Evolutionary conservation across 92 coral and sea anemone genomes (phyloP), one percentile per base, ranked within the genome.

Genomic region (Anthopleura xanthogrammica): DNA sequence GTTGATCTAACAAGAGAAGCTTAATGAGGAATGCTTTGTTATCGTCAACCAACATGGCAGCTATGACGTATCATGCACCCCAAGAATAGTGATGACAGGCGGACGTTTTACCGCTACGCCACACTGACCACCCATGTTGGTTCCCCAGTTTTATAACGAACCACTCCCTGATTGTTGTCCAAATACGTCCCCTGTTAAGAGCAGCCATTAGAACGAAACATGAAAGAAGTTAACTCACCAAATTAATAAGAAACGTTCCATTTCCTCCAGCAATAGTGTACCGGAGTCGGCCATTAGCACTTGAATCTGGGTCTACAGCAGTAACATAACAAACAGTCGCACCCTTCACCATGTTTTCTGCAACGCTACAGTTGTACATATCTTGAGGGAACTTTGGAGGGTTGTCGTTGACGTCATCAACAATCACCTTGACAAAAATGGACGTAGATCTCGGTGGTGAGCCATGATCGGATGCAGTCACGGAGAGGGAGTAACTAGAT

Each of bases 391-490:
- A 94, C 80, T 55, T 75, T 7, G 98, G 98, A 29, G 93, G 82
- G 20, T 94, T 94, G 79, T 94, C 98, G 74, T 94, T 94, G 86
- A 91, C 85, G 89, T 94, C 98, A 87, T 78, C 86, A 17, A 94
- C 88, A 20, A 82, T 86, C 80, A 97, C 98, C 74, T 77, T 88
- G 72, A 97, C 97, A 48, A 83, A 83, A 3, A 91, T 91, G 1
- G 87, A 64, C 24, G 90, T 83, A 75, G 80, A 13, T 42, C 62
- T 78, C 16, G 93, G 88, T 22, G 87, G 89, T 24, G 82, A 75
- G 50, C 98, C 99, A 22, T 86, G 92, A 83, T 97, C 99, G 29
- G 60, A 78, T n/a, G 99, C 98, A 29, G 89, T 90, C 79, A 94
- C 89, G 46, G 85, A 83, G 0, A 97, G 79, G 8, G 75, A 79